phyloP scores from a whole-genome alignment of 2,888 invertebrate species.

The Antitype chi region DNA sequence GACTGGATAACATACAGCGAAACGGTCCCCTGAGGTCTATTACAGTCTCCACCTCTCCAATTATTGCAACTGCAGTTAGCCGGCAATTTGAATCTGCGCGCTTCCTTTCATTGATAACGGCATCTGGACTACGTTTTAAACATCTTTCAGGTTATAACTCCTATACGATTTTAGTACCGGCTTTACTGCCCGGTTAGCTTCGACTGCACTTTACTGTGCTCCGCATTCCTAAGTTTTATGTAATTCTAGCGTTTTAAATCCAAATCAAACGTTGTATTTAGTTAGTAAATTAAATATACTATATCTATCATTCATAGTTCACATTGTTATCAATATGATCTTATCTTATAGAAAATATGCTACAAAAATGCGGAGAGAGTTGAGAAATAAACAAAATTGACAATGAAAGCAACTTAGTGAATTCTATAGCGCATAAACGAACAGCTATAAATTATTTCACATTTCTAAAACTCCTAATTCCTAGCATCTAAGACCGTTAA shows the following conservation, averaged over 20 bases:
- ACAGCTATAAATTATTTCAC: neutral
- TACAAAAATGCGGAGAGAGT: neutral
- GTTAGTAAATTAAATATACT: neutral
- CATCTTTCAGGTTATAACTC: slow-evolving; percentile 36
- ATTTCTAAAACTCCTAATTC: neutral
- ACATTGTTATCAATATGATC: neutral
- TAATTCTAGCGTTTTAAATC: neutral
- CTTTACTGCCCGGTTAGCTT: neutral
- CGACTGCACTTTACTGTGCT: slow-evolving; percentile 6
- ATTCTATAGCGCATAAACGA: neutral
- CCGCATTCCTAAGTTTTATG: neutral
- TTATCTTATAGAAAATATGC: neutral
- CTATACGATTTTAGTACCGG: slow-evolving; percentile 6
- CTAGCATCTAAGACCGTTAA: slow-evolving; percentile 8
- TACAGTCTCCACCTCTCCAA: slow-evolving; percentile 79
- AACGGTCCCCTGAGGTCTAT: slow-evolving; percentile 78
- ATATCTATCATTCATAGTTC: neutral
- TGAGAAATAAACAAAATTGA: too few relatives aligned
- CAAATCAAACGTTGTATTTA: neutral
- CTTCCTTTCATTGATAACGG: slow-evolving; percentile 78
- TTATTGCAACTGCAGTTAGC: slow-evolving; percentile 82
- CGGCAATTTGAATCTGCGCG: slow-evolving; percentile 80
- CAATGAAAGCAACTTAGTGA: neutral
- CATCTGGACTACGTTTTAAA: slow-evolving; percentile 55
- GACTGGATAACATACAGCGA: slow-evolving; percentile 72